These are phyloP conservation scores for Phodopus roborovskii DNA, from an alignment of 2,113 vertebrate species.

Conservation along the genomic window DNA sequence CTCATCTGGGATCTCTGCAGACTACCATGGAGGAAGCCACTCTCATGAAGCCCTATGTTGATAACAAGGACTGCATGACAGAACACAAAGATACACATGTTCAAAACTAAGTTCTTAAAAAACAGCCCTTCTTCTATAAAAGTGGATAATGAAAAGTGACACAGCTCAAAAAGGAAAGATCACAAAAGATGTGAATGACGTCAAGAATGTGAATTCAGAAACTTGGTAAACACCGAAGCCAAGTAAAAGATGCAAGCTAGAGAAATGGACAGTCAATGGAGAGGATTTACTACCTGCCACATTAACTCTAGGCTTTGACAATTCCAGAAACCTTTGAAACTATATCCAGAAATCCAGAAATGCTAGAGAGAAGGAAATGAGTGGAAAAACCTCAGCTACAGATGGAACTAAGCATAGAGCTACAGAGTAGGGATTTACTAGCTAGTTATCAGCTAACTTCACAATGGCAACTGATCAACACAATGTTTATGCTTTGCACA, in stretches of 20 bases:
- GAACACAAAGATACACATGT: constrained; percentile 95
- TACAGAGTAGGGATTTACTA: constrained; percentile 96
- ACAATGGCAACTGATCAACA: constrained; percentile 94
- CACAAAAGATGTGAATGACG: constrained; percentile 97
- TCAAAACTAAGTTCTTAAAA: constrained; percentile 97
- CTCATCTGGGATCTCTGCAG: constrained; percentile 94
- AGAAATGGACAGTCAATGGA: constrained; percentile 99
- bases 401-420: constrained; percentile 91
- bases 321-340: constrained; percentile 87
- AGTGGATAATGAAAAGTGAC: constrained; percentile 99
- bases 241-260: constrained; percentile 97
- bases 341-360: constrained; percentile 98
- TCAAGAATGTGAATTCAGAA: constrained; percentile 99
- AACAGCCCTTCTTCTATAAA: constrained; percentile 97
- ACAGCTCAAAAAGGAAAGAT: constrained; percentile 98
- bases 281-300: constrained; percentile 99
- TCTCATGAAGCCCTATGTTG: constrained; percentile 96
- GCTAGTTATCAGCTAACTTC: constrained; percentile 94
- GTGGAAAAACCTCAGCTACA: constrained; percentile 87
- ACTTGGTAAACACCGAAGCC: constrained; percentile 97
- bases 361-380: constrained; percentile 97
- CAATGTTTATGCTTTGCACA: no score
- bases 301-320: constrained; percentile 95
- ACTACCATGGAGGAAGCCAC: constrained; percentile 94
- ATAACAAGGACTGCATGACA: constrained; percentile 93